Conservation (phyloP, 2,888 invertebrate species). For the Tromatobia lineatoria region DNA sequence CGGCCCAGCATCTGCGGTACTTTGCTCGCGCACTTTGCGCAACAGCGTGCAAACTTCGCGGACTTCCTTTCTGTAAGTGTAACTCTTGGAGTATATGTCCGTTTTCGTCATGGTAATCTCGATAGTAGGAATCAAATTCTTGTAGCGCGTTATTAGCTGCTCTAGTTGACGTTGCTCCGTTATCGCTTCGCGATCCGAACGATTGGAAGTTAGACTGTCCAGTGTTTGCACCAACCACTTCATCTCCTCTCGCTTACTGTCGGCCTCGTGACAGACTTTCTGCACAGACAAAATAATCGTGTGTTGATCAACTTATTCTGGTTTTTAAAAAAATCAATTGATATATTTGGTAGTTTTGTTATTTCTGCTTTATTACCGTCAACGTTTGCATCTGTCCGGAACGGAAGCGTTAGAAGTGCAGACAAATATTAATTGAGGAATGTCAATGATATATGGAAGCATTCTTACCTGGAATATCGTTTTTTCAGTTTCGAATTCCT, state of each 20-base stretch:
- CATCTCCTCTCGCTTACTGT: constrained; percentile 96
- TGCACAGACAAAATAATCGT: constrained; percentile 82
- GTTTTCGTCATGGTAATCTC: constrained; percentile 97
- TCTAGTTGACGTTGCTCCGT: constrained; percentile 94
- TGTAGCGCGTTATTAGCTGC: constrained; percentile 94
- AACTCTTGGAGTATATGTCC: constrained; percentile 96
- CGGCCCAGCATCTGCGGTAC: constrained; percentile 88
- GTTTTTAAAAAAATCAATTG: neutral
- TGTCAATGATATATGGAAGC: constrained; percentile 27
- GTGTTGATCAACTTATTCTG: neutral
- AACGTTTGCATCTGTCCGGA: constrained; percentile 80
- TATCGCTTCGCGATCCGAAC: constrained; percentile 92
- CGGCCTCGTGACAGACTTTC: constrained; percentile 96
- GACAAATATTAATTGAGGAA: constrained; percentile 34
- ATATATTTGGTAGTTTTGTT: constrained; percentile 40
- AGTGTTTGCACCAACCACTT: constrained; percentile 97
- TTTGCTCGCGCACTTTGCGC: constrained; percentile 91
- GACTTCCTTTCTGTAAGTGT: constrained; percentile 95
- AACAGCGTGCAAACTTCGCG: constrained; percentile 93
- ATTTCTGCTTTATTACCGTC: constrained; percentile 78
- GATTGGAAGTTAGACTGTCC: constrained; percentile 93
- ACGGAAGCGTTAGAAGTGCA: constrained; percentile 71
- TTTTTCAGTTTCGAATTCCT: constrained; percentile 96
- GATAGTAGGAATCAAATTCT: constrained; percentile 95
- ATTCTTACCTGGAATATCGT: constrained; percentile 93